Base-by-base conservation (phyloP, 2,113 vertebrate species). In the Anseranas semipalmata region DNA sequence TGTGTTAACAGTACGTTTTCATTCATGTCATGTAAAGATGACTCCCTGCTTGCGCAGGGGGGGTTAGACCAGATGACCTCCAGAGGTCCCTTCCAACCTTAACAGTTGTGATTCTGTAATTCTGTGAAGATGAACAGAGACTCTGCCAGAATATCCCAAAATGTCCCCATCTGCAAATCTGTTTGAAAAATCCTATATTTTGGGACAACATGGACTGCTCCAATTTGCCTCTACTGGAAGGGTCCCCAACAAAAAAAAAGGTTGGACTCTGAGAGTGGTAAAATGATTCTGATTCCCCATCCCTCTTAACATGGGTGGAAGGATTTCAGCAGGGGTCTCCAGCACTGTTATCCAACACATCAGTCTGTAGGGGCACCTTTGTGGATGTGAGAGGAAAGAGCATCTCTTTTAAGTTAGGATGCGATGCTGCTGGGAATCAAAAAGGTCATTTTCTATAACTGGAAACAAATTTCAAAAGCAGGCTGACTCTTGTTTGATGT, bases 391-490 rank as follows among this genome's bases (percentile, higher is more conserved):
- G 35, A 71, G 50, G 65, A 83, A 81, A 90, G 65, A 27, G 13
- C 12, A 89, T 55, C 12, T 55, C 76, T 96, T 87, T 76, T 41
- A 85, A 91, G 45, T 37, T 63, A 79, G n/a, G 66, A 88, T 78
- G 32, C 52, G 35, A 71, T 90, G 35, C 46, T 89, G 58, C 46
- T 84, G 59, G 62, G 83, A 91, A 87, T 93, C 39, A 71, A 79
- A 63, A 79, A 89, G 82, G 68, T 80, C 14, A 81, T 90, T 90
- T 86, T 85, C 66, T 76, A 12, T 75, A 84, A 90, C 21, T 90
- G 74, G 66, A 88, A 95, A 95, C 60, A 93, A 76, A 83, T 93
- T 93, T 89, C 60, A 77, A 78, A 91, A 67, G 71, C 58, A 92
- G 58, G 32, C 60, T 81, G 68, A 55, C 65, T 22, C 46, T 85